phyloP scores from a whole-genome alignment of 2,888 invertebrate species.

The Julus scanicus region DNA sequence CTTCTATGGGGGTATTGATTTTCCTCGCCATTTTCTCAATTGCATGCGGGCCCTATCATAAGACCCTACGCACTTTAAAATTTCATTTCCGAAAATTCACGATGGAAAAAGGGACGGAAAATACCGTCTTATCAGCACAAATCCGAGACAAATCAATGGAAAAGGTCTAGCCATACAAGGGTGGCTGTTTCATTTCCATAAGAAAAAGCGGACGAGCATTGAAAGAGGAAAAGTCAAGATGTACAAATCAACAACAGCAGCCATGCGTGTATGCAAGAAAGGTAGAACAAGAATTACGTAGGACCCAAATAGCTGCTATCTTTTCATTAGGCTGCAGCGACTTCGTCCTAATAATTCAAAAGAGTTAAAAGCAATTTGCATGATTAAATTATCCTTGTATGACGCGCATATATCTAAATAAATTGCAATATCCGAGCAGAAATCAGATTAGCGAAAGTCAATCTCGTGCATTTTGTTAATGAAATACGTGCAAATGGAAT shows the following conservation, averaged over 20 bases:
- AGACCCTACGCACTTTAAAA: background rate
- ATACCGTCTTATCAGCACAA: slow-evolving; percentile 28
- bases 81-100: background rate
- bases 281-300: background rate
- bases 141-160: slow-evolving; percentile 21
- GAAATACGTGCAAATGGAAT: slow-evolving; percentile 21
- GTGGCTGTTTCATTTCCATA: slow-evolving; percentile 4
- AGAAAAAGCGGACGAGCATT: background rate
- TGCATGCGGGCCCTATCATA: background rate
- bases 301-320: background rate
- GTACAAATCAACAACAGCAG: slow-evolving; percentile 3
- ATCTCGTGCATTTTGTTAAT: background rate
- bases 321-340: background rate
- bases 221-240: slow-evolving; percentile 1
- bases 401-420: slow-evolving; percentile 29
- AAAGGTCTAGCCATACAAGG: background rate
- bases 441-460: slow-evolving; percentile 28
- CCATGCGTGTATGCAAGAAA: background rate
- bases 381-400: slow-evolving; percentile 1
- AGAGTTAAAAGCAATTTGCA: slow-evolving; percentile 29
- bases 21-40: background rate
- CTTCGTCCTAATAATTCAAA: background rate
- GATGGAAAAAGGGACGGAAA: background rate
- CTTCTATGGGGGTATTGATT: background rate
- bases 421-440: slow-evolving; percentile 27